Evolutionary conservation across 2,888 invertebrate species (phyloP).

Genomic region (Dinocampus coccinellae): DNA sequence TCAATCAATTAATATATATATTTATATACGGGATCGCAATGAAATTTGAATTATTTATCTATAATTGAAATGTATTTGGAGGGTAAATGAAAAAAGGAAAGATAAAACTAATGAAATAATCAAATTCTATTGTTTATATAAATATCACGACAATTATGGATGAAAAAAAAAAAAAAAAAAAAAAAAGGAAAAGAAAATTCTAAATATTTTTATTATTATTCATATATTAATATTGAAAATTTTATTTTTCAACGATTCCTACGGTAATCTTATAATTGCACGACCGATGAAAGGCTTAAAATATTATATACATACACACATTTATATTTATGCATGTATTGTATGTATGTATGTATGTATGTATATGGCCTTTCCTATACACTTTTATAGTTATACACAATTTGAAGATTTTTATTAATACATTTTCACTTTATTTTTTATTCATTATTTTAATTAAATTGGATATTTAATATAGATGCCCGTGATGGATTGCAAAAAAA

Average conservation of each 20-base stretch:
- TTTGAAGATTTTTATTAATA: neutral
- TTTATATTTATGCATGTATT: too few species aligned
- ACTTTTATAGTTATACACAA: neutral
- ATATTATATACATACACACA: neutral
- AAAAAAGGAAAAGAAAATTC: too few species aligned
- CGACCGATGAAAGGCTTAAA: neutral
- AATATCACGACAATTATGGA: neutral
- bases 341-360: neutral
- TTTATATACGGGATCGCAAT: neutral
- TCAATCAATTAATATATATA: neutral
- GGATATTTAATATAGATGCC: constrained; percentile 30
- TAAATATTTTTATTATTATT: too few species aligned
- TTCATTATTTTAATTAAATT: constrained; percentile 31
- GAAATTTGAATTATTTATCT: neutral
- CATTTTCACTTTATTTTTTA: neutral
- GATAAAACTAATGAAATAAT: neutral
- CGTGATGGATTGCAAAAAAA: constrained; percentile 31
- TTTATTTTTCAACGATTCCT: neutral
- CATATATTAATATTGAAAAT: neutral
- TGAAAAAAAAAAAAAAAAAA: too few species aligned
- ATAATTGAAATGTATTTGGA: neutral
- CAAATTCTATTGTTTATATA: too few species aligned
- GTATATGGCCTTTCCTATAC: neutral
- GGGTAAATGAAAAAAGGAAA: neutral
- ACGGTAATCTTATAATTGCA: neutral